Base-by-base conservation (phyloP, 2,888 invertebrate genomes). In the Drosophila mercatorum region DNA sequence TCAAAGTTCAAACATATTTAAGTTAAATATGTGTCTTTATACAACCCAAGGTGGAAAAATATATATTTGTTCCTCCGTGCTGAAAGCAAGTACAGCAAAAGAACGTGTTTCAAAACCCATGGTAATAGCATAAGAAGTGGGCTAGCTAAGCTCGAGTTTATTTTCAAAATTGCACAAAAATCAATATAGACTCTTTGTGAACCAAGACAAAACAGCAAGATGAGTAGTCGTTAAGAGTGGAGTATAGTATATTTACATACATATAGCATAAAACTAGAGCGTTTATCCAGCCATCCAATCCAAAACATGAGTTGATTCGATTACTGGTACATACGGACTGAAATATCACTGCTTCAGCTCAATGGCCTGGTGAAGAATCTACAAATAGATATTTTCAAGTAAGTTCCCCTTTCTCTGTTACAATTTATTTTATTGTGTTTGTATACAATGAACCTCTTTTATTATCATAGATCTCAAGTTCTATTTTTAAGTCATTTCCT, bases 401-500 rank as follows among this genome's bases (percentile, higher is more conserved):
- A 47, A 28, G 28, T 7, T 5, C 4, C 28, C 47, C 17, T 31
- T 31, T 31, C 14, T 14, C 28, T n/a, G 2, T 14, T 47, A 47
- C 28, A 0, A 7, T 28, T 47, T 28, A n/a, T 31, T 49, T 49
- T 8, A 49, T 31, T 49, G 10, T 31, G 5, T 8, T 1, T 3
- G n/a, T 49, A n/a, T 7, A 17, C 1, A 46, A 26, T 0, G 12
- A 46, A 26, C 40, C 6, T n/a, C 49, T n/a, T 34, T 10, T 17
- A 28, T 10, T 2, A 31, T 51, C 31, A 14, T 7, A 17, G 6
- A 38, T 53, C 38, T 53, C 14, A 22, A 12, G 8, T 8, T 52
- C 8, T 53, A 22, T 14, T 53, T 26, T 38, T 1, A 22, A 17
- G 26, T 28, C 31, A 59, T 62, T 46, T 57, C 60, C 53, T 67